Conservation (phyloP, 2,113 vertebrate species). For the Plectropomus leopardus region DNA sequence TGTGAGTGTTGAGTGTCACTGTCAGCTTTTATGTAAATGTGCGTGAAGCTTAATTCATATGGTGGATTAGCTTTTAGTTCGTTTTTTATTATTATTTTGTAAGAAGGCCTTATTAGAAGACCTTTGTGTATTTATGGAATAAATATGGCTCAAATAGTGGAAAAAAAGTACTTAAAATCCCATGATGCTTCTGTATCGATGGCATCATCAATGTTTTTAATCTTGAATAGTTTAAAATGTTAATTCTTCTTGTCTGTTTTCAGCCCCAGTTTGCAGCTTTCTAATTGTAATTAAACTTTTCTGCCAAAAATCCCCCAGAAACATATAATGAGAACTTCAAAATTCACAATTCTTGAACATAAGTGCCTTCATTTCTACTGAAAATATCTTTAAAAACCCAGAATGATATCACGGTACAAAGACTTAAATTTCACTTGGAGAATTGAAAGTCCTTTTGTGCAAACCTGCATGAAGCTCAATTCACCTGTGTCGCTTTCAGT, state of each 20-base stretch:
- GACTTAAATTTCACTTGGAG: not conserved
- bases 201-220: not conserved
- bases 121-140: too few species aligned
- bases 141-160: too few species aligned
- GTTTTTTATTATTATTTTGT: too few species aligned
- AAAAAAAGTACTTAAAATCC: too few species aligned
- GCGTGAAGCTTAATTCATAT: too few species aligned
- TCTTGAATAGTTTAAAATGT: not conserved
- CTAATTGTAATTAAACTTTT: not conserved
- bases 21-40: too few species aligned
- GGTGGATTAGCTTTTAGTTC: too few species aligned
- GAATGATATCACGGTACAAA: conserved; percentile 20
- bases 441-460: not conserved
- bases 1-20: too few species aligned
- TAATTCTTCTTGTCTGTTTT: not conserved
- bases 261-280: not conserved
- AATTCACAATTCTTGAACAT: not conserved
- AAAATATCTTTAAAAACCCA: not conserved
- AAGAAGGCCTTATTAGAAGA: too few species aligned
- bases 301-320: not conserved
- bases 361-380: not conserved
- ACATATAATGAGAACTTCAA: not conserved
- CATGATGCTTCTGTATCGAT: too few species aligned
- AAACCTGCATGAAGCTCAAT: not conserved
- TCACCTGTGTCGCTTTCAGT: not conserved